Conservation (phyloP, 1,140 invertebrate species). For the Heliconius congener region DNA sequence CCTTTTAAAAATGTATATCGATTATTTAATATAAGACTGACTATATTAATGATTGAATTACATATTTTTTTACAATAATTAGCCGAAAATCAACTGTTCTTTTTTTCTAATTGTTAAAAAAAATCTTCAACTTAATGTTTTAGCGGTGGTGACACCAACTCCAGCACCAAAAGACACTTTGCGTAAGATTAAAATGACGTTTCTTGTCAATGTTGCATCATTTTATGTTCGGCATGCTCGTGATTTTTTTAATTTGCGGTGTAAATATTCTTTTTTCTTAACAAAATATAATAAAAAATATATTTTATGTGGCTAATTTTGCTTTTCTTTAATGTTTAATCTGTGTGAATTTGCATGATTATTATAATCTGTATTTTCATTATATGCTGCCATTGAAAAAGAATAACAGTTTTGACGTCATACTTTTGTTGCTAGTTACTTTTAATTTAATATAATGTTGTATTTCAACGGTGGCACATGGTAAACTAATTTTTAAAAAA, state of each 20-base stretch:
- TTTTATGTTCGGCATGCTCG: slow-evolving; percentile 38
- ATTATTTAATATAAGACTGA: no score
- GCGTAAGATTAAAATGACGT: slow-evolving; percentile 51
- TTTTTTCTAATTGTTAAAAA: neutral
- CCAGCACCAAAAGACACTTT: slow-evolving; percentile 48
- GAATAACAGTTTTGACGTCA: neutral
- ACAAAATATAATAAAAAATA: neutral
- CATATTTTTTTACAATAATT: no score
- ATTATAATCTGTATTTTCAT: slow-evolving; percentile 16
- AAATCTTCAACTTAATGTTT: slow-evolving; percentile 13
- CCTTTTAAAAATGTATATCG: no score
- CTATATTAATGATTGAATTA: no score
- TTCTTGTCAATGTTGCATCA: slow-evolving; percentile 46
- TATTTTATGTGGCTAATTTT: slow-evolving; percentile 10
- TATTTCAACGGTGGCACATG: neutral
- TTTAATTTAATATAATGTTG: neutral
- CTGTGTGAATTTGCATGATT: slow-evolving; percentile 32
- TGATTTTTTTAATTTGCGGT: slow-evolving; percentile 33
- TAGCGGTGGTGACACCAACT: slow-evolving; percentile 45
- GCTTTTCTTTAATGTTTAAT: slow-evolving; percentile 12
- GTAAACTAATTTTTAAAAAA: neutral
- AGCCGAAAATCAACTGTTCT: neutral
- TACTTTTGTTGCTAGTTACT: neutral
- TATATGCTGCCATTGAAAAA: neutral
- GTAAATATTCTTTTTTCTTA: slow-evolving; percentile 10